These are phyloP conservation scores for Drosophila micromelanica DNA, from an alignment of 1,140 invertebrate genomes.

Conservation along the genomic window DNA sequence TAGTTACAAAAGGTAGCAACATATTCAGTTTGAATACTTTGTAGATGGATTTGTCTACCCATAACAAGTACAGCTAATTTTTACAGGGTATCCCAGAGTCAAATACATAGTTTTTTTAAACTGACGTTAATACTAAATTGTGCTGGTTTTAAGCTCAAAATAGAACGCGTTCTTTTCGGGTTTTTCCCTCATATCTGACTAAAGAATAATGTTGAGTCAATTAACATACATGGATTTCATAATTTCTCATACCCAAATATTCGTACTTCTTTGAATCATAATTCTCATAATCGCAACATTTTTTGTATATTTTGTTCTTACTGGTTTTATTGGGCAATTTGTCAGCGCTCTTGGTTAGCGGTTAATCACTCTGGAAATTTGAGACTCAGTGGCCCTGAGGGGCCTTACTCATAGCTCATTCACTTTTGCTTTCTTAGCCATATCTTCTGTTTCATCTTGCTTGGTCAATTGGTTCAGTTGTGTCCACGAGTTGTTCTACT, in stretches of 20 bases:
- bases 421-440: constrained; percentile 42
- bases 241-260: constrained; percentile 7
- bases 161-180: constrained; percentile 28
- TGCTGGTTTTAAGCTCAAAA: constrained; percentile 17
- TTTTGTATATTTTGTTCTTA: neutral
- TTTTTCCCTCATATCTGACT: constrained; percentile 9
- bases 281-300: neutral
- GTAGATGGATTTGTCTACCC: no score
- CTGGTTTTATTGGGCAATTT: constrained; percentile 22
- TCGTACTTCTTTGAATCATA: constrained; percentile 17
- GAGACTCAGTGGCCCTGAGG: constrained; percentile 22
- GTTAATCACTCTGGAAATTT: constrained; percentile 55
- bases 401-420: constrained; percentile 48
- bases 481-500: constrained; percentile 39
- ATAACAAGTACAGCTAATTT: no score
- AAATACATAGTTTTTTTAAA: no score
- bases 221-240: neutral
- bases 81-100: constrained; percentile 16
- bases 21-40: no score
- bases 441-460: constrained; percentile 22
- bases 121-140: neutral
- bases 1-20: no score
- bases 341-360: constrained; percentile 30
- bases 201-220: neutral
- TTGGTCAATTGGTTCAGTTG: constrained; percentile 30